A percentile compares a stretch with the other conserved stretches of the same genome.
phyloP scores from a whole-genome alignment of 1,140 invertebrate genomes.

The Riptortus pedestris region DNA sequence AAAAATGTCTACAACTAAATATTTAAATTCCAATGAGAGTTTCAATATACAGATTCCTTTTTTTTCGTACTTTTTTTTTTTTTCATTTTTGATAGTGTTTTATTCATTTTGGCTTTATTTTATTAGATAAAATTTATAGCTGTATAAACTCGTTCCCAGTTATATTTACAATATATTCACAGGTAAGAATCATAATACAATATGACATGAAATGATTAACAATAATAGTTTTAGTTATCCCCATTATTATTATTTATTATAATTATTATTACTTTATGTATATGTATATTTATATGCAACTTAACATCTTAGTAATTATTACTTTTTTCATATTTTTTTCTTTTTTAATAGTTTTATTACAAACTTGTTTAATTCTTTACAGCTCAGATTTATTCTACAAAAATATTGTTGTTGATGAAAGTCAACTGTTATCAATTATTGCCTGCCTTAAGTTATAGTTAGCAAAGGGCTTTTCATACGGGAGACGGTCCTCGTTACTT shows the following conservation, averaged over 20 bases:
- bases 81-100: too few relatives aligned
- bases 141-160: constrained; percentile 2
- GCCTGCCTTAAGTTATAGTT: constrained; percentile 19
- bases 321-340: constrained; percentile 1
- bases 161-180: constrained; percentile 7
- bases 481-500: too few relatives aligned
- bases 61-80: too few relatives aligned
- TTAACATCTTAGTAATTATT: constrained; percentile 12
- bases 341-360: constrained; percentile 9
- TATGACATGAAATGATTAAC: background rate
- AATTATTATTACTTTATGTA: constrained; percentile 11
- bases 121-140: constrained; percentile 3
- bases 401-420: constrained; percentile 18
- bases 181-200: constrained; percentile 2
- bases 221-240: constrained; percentile 15
- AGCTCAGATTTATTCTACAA: constrained; percentile 12
- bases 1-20: constrained; percentile 17
- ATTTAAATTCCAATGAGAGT: constrained; percentile 12
- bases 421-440: constrained; percentile 17
- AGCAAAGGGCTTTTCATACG: too few relatives aligned
- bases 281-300: constrained; percentile 17
- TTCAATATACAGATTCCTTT: background rate
- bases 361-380: constrained; percentile 4
- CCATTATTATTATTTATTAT: constrained; percentile 13
- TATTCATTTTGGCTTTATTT: background rate